Conservation (phyloP, 2,797 vertebrate genomes). For the Myotis planiceps region DNA sequence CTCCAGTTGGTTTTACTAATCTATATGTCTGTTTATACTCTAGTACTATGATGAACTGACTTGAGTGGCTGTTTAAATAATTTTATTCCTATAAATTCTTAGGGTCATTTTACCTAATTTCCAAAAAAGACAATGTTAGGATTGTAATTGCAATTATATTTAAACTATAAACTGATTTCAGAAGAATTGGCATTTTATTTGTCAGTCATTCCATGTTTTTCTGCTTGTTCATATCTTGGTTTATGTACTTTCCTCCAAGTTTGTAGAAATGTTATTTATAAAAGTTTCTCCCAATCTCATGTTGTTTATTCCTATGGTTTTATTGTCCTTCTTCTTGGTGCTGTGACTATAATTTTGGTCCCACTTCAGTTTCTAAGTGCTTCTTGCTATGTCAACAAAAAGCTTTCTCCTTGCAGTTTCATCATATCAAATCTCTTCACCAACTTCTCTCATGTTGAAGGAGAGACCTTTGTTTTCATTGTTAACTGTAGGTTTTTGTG, state of each 20-base stretch:
- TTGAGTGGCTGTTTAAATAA: background rate
- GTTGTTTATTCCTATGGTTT: background rate
- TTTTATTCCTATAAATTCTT: background rate
- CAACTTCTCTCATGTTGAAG: background rate
- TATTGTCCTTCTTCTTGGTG: background rate
- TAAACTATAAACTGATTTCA: background rate
- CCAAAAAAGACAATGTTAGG: background rate
- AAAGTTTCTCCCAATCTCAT: background rate
- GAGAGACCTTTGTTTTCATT: background rate
- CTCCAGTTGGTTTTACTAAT: background rate
- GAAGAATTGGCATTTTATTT: background rate
- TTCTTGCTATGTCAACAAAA: background rate
- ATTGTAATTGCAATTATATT: background rate
- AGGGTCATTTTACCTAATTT: background rate
- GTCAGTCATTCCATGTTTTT: background rate
- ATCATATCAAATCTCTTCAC: background rate
- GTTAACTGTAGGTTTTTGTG: background rate
- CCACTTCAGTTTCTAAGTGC: background rate
- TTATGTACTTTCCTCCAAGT: background rate
- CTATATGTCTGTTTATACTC: background rate
- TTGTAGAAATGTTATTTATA: background rate
- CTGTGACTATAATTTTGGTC: background rate
- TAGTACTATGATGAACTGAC: background rate
- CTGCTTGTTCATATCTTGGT: background rate
- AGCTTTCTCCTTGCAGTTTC: background rate